Evolutionary conservation across 1,140 invertebrate genomes (phyloP), one percentile per base, ranked within the genome.

Genomic region (Papilio aristodemus): DNA sequence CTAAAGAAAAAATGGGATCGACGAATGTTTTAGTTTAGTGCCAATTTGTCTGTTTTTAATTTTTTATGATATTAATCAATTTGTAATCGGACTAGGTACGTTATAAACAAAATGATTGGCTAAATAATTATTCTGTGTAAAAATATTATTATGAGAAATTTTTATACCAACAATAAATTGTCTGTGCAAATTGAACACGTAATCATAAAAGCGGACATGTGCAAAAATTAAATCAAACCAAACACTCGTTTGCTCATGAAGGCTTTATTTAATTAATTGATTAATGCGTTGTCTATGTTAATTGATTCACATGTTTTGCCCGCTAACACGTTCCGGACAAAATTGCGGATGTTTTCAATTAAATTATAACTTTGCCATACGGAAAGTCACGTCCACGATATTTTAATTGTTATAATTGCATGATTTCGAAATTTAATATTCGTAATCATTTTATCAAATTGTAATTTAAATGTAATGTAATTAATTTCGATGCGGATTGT

Each of bases 331-430:
- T 14, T 38, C 63, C 63, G 63, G 22, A 27, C 41, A 50, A 66
- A 66, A 66, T 66, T 43, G 27, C 63, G n/a, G 63, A 66, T 46
- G 63, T 66, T 66, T 66, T 46, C 63, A 46, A 66, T 66, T 66
- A 50, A 66, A 66, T 46, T 66, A 66, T 50, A 66, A 66, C 25
- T 66, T 36, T 9, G 10, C 25, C 22, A n/a, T 66, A 32, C 63
- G 63, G 14, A 14, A 32, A 46, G 63, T 66, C 63, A 66, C 63
- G 41, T 50, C 5, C 63, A 14, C 63, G n/a, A 66, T 66, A 46
- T 46, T 50, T 66, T 66, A 43, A 46, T 66, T 66, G n/a, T 50
- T 36, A 50, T 46, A 46, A 32, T 66, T 50, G 25, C 63, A 50
- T 66, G 25, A 66, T 11, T 46, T 17, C 19, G 22, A 32, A 50